A percentile compares a stretch with the other conserved stretches of the same genome.
phyloP scores from a whole-genome alignment of 2,888 invertebrate species.

The Drosophila pegasa region DNA sequence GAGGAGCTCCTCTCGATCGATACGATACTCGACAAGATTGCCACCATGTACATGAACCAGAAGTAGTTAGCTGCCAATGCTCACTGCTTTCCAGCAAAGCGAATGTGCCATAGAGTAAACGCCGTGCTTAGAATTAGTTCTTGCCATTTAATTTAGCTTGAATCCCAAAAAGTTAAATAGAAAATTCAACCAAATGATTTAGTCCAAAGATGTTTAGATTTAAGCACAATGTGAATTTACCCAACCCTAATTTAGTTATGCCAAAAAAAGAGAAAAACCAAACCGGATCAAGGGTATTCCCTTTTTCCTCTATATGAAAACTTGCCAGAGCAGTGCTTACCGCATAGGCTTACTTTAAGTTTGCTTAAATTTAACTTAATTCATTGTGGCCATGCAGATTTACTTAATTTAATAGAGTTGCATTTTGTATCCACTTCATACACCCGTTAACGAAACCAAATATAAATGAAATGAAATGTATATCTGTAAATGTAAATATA shows the following conservation, averaged over 20 bases:
- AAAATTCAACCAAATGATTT: slow-evolving; percentile 65
- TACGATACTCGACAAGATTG: slow-evolving; percentile 89
- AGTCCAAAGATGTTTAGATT: slow-evolving; percentile 63
- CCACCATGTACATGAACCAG: slow-evolving; percentile 82
- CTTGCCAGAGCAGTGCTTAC: slow-evolving; percentile 65
- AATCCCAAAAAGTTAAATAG: slow-evolving; percentile 35
- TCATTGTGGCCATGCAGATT: slow-evolving; percentile 65
- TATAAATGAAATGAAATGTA: slow-evolving; percentile 8
- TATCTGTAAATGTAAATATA: slow-evolving; percentile 16
- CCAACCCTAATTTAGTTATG: slow-evolving; percentile 39
- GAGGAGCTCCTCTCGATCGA: slow-evolving; percentile 91
- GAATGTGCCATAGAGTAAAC: slow-evolving; percentile 63
- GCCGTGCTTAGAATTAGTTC: slow-evolving; percentile 56
- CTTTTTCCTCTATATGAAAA: slow-evolving; percentile 34
- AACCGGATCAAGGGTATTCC: slow-evolving; percentile 18
- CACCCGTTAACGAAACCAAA: slow-evolving; percentile 37
- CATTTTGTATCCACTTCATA: slow-evolving; percentile 51
- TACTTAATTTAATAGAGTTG: slow-evolving; percentile 26
- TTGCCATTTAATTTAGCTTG: slow-evolving; percentile 70
- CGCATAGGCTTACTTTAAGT: slow-evolving; percentile 22
- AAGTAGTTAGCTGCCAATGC: slow-evolving; percentile 54
- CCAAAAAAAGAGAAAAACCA: slow-evolving; percentile 44
- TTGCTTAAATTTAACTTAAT: slow-evolving; percentile 24
- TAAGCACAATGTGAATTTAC: slow-evolving; percentile 48
- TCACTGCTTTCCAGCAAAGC: slow-evolving; percentile 12